These are phyloP conservation scores for Arothron firmamentum DNA, from an alignment of 2,113 vertebrate genomes.

Conservation along the genomic window DNA sequence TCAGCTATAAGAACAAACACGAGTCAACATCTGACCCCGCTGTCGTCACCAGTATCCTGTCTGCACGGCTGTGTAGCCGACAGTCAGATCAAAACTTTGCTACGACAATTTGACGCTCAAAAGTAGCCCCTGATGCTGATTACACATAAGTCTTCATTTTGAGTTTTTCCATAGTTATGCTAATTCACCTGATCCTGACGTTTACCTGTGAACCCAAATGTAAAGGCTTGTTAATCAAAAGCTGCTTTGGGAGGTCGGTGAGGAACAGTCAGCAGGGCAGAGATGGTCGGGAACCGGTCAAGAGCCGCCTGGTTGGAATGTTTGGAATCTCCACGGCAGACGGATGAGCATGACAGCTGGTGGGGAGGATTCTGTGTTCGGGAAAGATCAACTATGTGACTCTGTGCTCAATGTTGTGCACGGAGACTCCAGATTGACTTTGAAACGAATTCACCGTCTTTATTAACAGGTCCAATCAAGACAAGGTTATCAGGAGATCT, in stretches of 20 bases:
- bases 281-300: conserved; percentile 8
- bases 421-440: conserved; percentile 49
- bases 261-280: conserved; percentile 36
- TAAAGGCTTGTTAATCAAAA: conserved; percentile 59
- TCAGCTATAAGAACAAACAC: conserved; percentile 13
- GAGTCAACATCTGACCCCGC: conserved; percentile 27
- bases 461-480: conserved; percentile 66
- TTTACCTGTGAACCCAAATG: neutral
- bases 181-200: too few species aligned
- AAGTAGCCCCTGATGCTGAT: too few species aligned
- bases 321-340: conserved; percentile 9
- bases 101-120: too few species aligned
- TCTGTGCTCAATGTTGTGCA: too few species aligned
- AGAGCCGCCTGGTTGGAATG: conserved; percentile 19
- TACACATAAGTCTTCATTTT: too few species aligned
- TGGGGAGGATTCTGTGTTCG: neutral
- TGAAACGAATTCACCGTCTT: conserved; percentile 61
- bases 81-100: too few species aligned
- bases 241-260: conserved; percentile 44
- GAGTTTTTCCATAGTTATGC: too few species aligned
- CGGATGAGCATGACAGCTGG: conserved; percentile 13
- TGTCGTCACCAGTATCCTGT: neutral
- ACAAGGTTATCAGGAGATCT: conserved; percentile 44
- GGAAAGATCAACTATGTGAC: too few species aligned
- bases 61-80: neutral